These are phyloP conservation scores for Mimumesa dahlbomi DNA, from an alignment of 2,888 invertebrate genomes.

Conservation along the genomic window DNA sequence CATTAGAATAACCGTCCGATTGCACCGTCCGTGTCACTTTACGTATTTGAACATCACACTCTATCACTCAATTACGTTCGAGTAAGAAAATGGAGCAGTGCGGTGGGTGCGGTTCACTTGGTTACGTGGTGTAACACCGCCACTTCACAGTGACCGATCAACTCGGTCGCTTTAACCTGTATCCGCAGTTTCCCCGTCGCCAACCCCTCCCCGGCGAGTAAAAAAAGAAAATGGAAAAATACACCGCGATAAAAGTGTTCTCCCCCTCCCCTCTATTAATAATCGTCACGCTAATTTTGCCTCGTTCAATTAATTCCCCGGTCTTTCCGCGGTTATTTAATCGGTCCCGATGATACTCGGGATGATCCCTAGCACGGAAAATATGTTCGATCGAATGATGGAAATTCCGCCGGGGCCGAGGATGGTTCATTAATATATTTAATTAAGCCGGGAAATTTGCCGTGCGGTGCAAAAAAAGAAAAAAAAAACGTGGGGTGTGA, in stretches of 20 bases:
- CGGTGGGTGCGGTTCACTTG: constrained; percentile 60
- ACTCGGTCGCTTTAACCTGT: constrained; percentile 63
- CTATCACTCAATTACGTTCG: constrained; percentile 55
- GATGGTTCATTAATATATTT: no score
- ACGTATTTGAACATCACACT: constrained; percentile 15
- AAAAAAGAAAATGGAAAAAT: constrained; percentile 49
- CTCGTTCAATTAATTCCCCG: constrained; percentile 20
- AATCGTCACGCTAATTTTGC: constrained; percentile 14
- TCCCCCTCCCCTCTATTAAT: no score
- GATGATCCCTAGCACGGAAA: no score
- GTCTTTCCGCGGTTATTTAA: background rate
- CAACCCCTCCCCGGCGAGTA: constrained; percentile 19
- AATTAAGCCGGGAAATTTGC: no score
- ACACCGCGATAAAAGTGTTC: no score
- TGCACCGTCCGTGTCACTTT: background rate
- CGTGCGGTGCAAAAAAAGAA: no score
- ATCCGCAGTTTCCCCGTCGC: constrained; percentile 34
- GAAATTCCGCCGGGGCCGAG: no score
- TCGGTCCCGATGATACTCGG: background rate
- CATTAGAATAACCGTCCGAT: background rate
- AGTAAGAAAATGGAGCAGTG: constrained; percentile 64
- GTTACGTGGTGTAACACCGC: constrained; percentile 59
- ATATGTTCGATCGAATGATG: no score
- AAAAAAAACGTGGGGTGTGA: no score
- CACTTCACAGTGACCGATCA: constrained; percentile 63